phyloP scores from a whole-genome alignment of 2,113 vertebrate species.

The Ammodytes dubius region DNA sequence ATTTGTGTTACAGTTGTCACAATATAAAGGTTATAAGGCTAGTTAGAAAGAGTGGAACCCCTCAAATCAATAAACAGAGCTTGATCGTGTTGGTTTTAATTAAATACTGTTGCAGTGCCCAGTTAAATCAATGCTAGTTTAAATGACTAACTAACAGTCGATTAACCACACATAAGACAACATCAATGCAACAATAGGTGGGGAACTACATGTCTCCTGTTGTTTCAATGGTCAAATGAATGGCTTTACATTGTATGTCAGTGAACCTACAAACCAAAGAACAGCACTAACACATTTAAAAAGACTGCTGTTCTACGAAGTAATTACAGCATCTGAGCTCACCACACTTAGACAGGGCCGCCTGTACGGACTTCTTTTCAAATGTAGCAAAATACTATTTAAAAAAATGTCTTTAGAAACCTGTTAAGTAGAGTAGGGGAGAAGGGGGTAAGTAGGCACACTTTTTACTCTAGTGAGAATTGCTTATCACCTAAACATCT shows the following conservation, averaged over 20 bases:
- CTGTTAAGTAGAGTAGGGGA: too few relatives aligned
- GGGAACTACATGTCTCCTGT: neutral
- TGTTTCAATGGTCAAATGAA: neutral
- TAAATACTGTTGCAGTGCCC: slow-evolving; percentile 3
- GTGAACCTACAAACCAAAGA: neutral
- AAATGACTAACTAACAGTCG: neutral
- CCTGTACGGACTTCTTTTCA: neutral
- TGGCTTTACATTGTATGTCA: neutral
- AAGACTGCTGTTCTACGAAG: neutral
- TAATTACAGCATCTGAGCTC: neutral
- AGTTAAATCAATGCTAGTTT: slow-evolving; percentile 5
- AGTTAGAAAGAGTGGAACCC: neutral
- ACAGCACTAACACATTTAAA: neutral
- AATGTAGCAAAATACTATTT: neutral
- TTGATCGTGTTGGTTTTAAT: slow-evolving; percentile 8
- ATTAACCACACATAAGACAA: neutral
- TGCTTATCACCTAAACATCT: too few relatives aligned
- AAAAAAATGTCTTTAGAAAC: too few relatives aligned
- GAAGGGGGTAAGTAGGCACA: too few relatives aligned
- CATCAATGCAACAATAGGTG: neutral
- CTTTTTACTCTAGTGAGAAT: too few relatives aligned
- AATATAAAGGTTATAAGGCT: neutral
- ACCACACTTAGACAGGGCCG: neutral
- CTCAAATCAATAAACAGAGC: slow-evolving; percentile 31
- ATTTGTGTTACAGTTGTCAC: neutral